Base-by-base conservation (phyloP, 2,113 vertebrate genomes). In the Calyptommatus sinebrachiatus region DNA sequence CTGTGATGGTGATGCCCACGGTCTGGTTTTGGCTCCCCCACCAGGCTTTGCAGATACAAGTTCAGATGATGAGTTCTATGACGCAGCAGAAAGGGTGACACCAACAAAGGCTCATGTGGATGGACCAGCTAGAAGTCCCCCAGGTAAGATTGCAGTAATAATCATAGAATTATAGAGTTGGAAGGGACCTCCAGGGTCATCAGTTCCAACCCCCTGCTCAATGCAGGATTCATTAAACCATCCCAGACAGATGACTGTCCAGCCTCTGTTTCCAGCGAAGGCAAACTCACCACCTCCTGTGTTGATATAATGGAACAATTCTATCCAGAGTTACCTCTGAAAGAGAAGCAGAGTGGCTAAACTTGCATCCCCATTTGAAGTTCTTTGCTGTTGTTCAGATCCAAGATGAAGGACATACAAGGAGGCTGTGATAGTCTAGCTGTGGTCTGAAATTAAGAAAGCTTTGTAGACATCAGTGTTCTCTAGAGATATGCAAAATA, bases 11-110 rank as follows among this genome's bases (percentile, higher is more conserved):
- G 57, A 60, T 1, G 24, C 26, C 1, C 82, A 85, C 0, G 24
- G 86, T 1, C 90, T 93, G 29, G 91, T 95, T 77, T 92, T 97
- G 10, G 92, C 94, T 24, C 93, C 93, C 0, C 92, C 94, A 0
- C 91, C 91, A 31, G 96, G 96, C 35, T 97, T 97, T 80, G 96
- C 94, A 77, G 97, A 97, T 31, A 95, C 94, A 82, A 96, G 91
- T 80, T 99, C 98, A 2, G 98, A 99, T 48, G 97, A 99, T 61
- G 98, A 99, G 86, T 98, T 98, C 92, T 98, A 96, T 76, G 97
- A 99, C 10, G 97, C 97, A 12, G 94, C 96, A 18, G 97, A 99
- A 82, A 94, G 94, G 87, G 94, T 99, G 21, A 97, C 96, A 41
- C 95, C 96, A 1, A 93, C 89, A 2, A 92, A 92, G 1, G 16